A percentile compares a stretch with the other conserved stretches of the same genome.
phyloP scores from a whole-genome alignment of 53 echinoderm and acorn worm species.

The Glandiceps talaboti region DNA sequence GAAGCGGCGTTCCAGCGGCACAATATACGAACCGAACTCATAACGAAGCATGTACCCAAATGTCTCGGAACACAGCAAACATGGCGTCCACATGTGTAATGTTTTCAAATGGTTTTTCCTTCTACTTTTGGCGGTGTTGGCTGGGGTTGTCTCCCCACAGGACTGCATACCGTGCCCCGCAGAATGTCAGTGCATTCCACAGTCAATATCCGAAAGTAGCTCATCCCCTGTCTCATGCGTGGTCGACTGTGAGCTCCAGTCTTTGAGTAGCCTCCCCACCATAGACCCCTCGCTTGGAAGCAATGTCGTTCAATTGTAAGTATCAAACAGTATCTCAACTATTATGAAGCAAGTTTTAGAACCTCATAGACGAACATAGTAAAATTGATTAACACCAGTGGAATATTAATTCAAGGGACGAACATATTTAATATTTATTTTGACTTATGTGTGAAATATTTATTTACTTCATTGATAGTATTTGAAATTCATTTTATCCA shows the following conservation, averaged over 20 bases:
- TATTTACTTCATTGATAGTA: too few relatives aligned
- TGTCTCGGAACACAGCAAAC: background rate
- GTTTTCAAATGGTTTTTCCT: background rate
- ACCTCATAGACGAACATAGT: too few relatives aligned
- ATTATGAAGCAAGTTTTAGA: too few relatives aligned
- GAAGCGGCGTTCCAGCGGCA: too few relatives aligned
- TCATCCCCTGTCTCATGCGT: background rate
- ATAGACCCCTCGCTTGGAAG: background rate
- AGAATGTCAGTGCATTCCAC: background rate
- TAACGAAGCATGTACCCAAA: background rate
- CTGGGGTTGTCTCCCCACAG: background rate
- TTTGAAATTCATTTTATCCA: too few relatives aligned
- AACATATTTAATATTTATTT: too few relatives aligned
- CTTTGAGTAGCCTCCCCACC: background rate
- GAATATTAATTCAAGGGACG: too few relatives aligned
- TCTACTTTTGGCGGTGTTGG: background rate
- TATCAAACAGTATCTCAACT: too few relatives aligned
- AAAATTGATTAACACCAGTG: too few relatives aligned
- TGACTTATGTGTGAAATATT: too few relatives aligned
- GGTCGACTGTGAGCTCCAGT: background rate
- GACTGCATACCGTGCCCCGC: background rate
- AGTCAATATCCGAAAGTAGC: background rate
- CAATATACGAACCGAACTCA: background rate
- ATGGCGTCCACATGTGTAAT: background rate
- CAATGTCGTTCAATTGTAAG: background rate